These are phyloP conservation scores for Dryobotodes eremita DNA, from an alignment of 2,888 invertebrate species.

Conservation along the genomic window DNA sequence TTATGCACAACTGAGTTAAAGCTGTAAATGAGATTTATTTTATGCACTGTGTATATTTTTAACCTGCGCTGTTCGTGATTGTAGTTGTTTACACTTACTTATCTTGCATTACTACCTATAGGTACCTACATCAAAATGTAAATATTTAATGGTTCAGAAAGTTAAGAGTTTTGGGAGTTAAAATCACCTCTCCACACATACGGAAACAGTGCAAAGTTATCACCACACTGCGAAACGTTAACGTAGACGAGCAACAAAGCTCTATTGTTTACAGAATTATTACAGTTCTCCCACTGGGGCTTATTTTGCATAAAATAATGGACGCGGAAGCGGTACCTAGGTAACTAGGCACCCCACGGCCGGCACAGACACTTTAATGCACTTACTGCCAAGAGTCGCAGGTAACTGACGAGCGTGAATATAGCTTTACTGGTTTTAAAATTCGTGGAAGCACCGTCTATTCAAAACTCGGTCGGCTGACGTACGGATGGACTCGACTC, in stretches of 20 bases:
- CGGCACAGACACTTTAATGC: conserved; percentile 81
- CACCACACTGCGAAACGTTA: conserved; percentile 62
- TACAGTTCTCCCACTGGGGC: conserved; percentile 76
- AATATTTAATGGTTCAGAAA: neutral
- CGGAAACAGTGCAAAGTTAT: conserved; percentile 62
- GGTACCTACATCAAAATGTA: neutral
- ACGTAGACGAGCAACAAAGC: conserved; percentile 75
- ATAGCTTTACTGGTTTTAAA: conserved; percentile 76
- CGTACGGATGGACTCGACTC: conserved; percentile 66
- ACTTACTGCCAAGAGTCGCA: conserved; percentile 78
- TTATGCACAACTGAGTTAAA: conserved; percentile 41
- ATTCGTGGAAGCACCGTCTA: conserved; percentile 69
- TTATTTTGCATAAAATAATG: conserved; percentile 87
- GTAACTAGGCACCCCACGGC: conserved; percentile 66
- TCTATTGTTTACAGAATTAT: conserved; percentile 84
- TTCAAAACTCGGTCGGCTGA: conserved; percentile 73
- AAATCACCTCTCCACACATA: conserved; percentile 14
- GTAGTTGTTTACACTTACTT: neutral
- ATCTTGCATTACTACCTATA: neutral
- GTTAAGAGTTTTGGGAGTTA: conserved; percentile 9
- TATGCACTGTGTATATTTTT: conserved; percentile 29
- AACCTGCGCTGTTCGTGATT: neutral
- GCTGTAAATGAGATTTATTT: conserved; percentile 30
- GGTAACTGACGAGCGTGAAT: conserved; percentile 75
- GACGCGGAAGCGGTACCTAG: conserved; percentile 75